Evolutionary conservation across 2,113 vertebrate genomes (phyloP), one percentile per base, ranked within the genome.

Genomic region (Fukomys damarensis): DNA sequence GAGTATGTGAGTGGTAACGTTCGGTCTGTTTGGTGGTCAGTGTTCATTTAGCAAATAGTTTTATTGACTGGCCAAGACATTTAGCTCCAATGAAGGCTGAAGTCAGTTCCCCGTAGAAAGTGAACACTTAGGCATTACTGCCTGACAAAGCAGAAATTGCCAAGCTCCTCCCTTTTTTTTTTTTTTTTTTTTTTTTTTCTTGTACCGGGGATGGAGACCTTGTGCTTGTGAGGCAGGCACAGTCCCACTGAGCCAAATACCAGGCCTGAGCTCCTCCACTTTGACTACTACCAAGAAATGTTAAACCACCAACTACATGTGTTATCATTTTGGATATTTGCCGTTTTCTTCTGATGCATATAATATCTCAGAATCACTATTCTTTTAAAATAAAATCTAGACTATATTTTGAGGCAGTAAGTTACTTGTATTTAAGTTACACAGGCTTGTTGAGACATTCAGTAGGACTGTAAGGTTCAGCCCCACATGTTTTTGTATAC

Each of bases 81-180:
- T 61, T 43, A 41, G 63, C 32, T 89, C 63, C 68, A 63, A 22
- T 16, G 68, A 93, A 83, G 35, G 58, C 79, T 76, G 3, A 49
- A 61, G 14, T 56, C 46, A 72, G 17, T 82, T 72, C 61, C 72
- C 65, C 56, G 52, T 46, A 43, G 63, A 52, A 68, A 52, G 58
- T 72, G 59, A 65, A 91, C 46, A 72, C 32, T n/a, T 30, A n/a
- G 72, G 58, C 72, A 74, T 3, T 35, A 22, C 0, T 72, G 54
- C 86, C 91, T 63, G 52, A 58, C 89, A 77, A 58, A 95, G 82
- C 91, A 68, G 61, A 93, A 82, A 52, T 79, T 22, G 20, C 81
- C 20, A 46, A 5, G 5, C 79, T 86, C 76, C 58, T 52, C 94
- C 32, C n/a, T n/a, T n/a, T n/a, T n/a, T n/a, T n/a, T n/a, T n/a